Evolutionary conservation across 64 coral and sea anemone genomes (phyloP).

Genomic region (Exaiptasia diaphana): DNA sequence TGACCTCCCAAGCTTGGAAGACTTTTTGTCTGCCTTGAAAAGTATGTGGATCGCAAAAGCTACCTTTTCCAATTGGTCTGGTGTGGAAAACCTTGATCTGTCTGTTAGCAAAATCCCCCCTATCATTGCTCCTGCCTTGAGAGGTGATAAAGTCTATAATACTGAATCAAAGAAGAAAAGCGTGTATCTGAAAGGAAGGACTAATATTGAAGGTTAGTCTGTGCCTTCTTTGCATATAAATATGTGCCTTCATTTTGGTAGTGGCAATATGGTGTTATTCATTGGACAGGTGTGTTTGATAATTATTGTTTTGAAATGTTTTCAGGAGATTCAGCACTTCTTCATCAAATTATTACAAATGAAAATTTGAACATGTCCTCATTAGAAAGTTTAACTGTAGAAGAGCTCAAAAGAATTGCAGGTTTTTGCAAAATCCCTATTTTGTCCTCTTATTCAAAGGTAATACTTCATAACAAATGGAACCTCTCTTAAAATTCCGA

Average conservation of each 20-base stretch:
- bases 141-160: background rate
- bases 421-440: background rate
- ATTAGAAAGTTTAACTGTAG: background rate
- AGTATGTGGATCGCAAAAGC: background rate
- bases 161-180: background rate
- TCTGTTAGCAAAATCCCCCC: background rate
- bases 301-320: no score
- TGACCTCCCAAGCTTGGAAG: background rate
- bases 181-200: background rate
- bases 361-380: background rate
- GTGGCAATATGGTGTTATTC: no score
- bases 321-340: background rate
- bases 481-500: no score
- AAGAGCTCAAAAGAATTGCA: background rate
- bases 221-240: no score
- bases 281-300: no score
- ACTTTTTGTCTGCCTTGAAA: background rate
- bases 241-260: no score
- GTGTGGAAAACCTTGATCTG: background rate
- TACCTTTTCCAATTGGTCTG: background rate
- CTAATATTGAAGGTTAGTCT: no score
- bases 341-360: background rate
- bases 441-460: background rate
- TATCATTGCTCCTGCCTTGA: background rate
- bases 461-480: no score